Evolutionary conservation across 1,140 invertebrate genomes (phyloP).

Genomic region (Ceratina australensis): DNA sequence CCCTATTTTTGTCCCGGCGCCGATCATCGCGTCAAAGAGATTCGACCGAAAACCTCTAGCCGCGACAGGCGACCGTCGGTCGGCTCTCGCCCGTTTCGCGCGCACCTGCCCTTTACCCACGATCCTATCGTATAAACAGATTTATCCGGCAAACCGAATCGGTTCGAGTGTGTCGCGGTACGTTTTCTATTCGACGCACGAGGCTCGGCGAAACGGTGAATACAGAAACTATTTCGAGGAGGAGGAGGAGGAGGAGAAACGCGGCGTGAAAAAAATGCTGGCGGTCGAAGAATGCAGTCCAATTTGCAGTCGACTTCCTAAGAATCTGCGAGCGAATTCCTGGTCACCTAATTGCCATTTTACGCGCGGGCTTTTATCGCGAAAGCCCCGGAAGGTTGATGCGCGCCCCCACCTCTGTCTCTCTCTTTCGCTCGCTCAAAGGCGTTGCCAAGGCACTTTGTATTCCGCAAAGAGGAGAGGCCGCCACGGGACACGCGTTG

Average conservation of each 20-base stretch:
- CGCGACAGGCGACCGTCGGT: neutral
- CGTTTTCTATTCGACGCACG: neutral
- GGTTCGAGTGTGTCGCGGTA: too few relatives aligned
- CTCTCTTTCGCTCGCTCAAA: constrained; percentile 30
- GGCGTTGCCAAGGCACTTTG: constrained; percentile 47
- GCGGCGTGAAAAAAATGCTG: neutral
- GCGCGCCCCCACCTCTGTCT: neutral
- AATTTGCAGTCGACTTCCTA: constrained; percentile 38
- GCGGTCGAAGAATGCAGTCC: constrained; percentile 16
- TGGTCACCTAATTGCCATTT: constrained; percentile 50
- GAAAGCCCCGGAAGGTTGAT: constrained; percentile 34
- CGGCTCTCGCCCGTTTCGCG: too few relatives aligned
- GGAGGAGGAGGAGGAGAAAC: neutral
- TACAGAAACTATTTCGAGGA: neutral
- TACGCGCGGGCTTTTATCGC: constrained; percentile 42
- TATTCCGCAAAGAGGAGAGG: constrained; percentile 36
- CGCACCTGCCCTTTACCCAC: too few relatives aligned
- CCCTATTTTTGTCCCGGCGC: neutral
- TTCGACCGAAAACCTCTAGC: neutral
- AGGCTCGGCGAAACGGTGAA: neutral
- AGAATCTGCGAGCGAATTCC: constrained; percentile 37
- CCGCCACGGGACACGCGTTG: constrained; percentile 41
- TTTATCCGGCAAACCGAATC: too few relatives aligned
- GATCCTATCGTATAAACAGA: neutral
- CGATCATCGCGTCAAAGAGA: constrained; percentile 26